phyloP scores from a whole-genome alignment of 2,888 invertebrate genomes.

The Acanthosepion pharaonis region DNA sequence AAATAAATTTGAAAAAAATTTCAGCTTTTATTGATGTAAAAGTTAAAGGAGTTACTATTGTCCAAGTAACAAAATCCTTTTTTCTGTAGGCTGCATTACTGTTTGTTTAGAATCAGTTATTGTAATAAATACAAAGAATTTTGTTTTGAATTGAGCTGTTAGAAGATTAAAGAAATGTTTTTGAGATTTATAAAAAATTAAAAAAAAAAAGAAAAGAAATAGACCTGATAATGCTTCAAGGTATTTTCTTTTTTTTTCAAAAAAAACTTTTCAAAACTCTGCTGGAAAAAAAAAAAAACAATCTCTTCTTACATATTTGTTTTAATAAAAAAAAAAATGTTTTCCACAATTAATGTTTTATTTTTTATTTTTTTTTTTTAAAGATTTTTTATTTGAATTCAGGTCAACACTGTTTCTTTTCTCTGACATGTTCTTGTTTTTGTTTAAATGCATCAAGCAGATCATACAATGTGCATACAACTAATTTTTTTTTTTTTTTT shows the following conservation, averaged over 20 bases:
- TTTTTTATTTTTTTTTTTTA: background rate
- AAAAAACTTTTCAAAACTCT: too few relatives aligned
- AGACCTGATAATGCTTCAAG: background rate
- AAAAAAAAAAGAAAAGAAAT: background rate
- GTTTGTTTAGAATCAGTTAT: background rate
- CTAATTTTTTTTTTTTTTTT: background rate
- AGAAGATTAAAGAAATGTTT: too few relatives aligned
- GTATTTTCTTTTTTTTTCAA: too few relatives aligned
- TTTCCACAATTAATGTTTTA: background rate
- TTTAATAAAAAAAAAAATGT: too few relatives aligned
- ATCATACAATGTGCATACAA: background rate
- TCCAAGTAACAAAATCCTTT: background rate
- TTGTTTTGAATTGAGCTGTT: background rate
- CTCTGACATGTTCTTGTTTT: background rate
- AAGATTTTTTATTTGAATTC: background rate
- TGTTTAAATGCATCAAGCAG: background rate
- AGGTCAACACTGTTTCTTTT: background rate
- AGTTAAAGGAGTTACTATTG: background rate
- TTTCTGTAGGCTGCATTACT: background rate
- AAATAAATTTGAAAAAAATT: too few relatives aligned
- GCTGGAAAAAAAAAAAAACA: too few relatives aligned
- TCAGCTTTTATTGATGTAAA: background rate
- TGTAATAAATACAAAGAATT: background rate
- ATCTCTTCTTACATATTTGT: too few relatives aligned
- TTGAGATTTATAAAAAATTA: background rate